A percentile compares a stretch with the other conserved stretches of the same genome.
Evolutionary conservation across 30 jellyfish, hydroid and myxozoan species (phyloP).

Genomic region (Aurelia sp.): DNA sequence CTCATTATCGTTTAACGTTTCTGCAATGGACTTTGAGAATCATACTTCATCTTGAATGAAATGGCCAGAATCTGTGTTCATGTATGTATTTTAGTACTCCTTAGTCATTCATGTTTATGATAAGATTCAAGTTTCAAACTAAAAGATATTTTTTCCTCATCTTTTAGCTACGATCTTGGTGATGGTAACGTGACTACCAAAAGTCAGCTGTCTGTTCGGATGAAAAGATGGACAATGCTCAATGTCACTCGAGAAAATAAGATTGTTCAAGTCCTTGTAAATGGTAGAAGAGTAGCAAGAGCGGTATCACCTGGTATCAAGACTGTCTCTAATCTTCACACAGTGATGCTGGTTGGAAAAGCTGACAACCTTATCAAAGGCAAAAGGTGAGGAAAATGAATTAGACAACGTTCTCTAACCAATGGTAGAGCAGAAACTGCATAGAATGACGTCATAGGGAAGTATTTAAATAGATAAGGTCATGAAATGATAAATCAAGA

Average conservation of each 20-base stretch:
- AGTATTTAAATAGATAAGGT: no score
- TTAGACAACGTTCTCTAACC: no score
- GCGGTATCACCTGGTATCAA: conserved; percentile 85
- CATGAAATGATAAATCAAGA: no score
- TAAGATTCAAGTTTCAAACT: no score
- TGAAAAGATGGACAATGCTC: conserved; percentile 71
- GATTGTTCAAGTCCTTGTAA: conserved; percentile 66
- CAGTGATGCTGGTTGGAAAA: conserved; percentile 75
- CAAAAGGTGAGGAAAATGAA: conserved; percentile 55
- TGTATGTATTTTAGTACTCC: no score
- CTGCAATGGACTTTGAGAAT: no score
- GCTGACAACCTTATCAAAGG: conserved; percentile 70
- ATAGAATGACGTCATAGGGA: no score
- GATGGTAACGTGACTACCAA: conserved; percentile 78
- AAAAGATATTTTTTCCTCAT: background rate
- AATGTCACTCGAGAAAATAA: conserved; percentile 72
- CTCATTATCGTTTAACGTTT: no score
- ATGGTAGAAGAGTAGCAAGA: conserved; percentile 84
- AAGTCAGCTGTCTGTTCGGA: conserved; percentile 61
- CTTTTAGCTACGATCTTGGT: conserved; percentile 80
- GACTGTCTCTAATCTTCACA: conserved; percentile 69
- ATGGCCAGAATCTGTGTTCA: no score
- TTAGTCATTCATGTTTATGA: no score
- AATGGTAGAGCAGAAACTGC: no score
- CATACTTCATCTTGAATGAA: no score